Evolutionary conservation across 2,888 invertebrate species (phyloP).

Genomic region (Ariolimax columbianus): DNA sequence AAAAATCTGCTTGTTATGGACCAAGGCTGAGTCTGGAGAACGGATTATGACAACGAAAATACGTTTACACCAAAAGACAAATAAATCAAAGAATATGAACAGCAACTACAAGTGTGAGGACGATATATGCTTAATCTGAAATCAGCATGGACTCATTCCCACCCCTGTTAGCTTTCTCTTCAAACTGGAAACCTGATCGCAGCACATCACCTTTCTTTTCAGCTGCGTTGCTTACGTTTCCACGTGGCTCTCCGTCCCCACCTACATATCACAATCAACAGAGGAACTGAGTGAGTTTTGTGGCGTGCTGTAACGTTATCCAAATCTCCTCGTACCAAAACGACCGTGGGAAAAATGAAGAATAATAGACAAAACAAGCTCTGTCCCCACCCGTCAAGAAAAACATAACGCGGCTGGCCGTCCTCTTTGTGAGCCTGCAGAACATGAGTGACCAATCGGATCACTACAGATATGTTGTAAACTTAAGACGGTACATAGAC

Average conservation of each 20-base stretch:
- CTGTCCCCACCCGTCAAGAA: background rate
- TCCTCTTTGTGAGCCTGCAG: too few relatives aligned
- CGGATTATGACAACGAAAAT: too few relatives aligned
- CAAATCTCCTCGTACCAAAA: background rate
- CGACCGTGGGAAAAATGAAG: background rate
- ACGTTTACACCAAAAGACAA: too few relatives aligned
- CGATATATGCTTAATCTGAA: background rate
- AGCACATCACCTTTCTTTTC: background rate
- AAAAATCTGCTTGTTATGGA: too few relatives aligned
- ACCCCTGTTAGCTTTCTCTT: background rate
- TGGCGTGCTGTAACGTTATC: background rate
- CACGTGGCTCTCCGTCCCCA: background rate
- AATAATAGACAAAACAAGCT: background rate
- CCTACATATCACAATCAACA: background rate
- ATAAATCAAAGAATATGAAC: background rate
- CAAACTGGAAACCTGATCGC: background rate
- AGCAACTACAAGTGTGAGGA: background rate
- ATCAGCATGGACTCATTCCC: background rate
- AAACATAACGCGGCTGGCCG: background rate
- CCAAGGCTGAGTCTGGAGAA: too few relatives aligned
- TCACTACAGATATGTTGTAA: too few relatives aligned
- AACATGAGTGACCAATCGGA: too few relatives aligned
- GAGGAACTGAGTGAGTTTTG: background rate
- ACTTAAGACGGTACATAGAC: too few relatives aligned
- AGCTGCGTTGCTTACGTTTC: background rate